These are phyloP conservation scores for Ataeniobius toweri DNA, from an alignment of 2,797 vertebrate species.

Conservation along the genomic window DNA sequence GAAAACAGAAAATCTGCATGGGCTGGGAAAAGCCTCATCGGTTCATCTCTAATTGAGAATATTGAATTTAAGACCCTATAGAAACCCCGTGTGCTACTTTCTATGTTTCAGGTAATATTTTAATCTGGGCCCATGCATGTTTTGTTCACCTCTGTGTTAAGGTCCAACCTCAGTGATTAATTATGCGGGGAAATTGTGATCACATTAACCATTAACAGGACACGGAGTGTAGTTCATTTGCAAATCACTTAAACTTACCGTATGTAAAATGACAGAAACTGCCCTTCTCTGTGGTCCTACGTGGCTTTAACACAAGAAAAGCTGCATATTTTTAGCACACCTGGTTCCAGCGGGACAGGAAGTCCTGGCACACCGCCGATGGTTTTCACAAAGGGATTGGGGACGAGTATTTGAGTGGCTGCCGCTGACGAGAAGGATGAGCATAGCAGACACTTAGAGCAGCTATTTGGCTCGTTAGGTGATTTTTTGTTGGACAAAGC, in stretches of 20 bases:
- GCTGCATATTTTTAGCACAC: constrained; percentile 55
- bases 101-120: background rate
- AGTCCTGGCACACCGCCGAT: constrained; percentile 25
- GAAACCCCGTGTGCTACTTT: background rate
- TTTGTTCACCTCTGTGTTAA: constrained; percentile 4
- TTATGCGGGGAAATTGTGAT: constrained; percentile 6
- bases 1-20: background rate
- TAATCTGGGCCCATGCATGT: constrained; percentile 2
- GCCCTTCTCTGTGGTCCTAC: constrained; percentile 19
- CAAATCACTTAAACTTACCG: constrained; percentile 33
- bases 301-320: constrained; percentile 23
- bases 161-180: background rate
- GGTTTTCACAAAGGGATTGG: constrained; percentile 40
- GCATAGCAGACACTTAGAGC: constrained; percentile 49
- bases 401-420: constrained; percentile 25
- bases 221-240: constrained; percentile 17
- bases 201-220: constrained; percentile 6
- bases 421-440: constrained; percentile 55
- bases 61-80: background rate
- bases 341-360: constrained; percentile 42
- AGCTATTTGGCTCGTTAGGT: constrained; percentile 56
- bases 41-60: background rate
- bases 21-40: background rate
- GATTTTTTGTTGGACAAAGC: constrained; percentile 38
- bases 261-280: constrained; percentile 28